Base-by-base conservation (phyloP, 1,140 invertebrate species). In the Drosophila subpulchrella region DNA sequence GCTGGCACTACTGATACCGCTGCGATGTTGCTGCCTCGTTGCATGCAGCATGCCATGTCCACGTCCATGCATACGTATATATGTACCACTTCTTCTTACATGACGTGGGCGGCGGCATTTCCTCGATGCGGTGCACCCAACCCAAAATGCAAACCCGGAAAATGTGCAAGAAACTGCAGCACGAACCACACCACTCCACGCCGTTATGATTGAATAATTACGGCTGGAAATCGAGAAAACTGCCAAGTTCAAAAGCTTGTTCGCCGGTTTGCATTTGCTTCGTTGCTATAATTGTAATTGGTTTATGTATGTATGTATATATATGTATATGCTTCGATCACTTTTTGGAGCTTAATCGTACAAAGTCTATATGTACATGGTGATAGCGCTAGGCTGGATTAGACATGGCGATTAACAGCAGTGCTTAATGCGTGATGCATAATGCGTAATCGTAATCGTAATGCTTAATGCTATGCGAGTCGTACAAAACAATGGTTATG, bases 61-160 rank as follows among this genome's bases (percentile, higher is more conserved):
- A 61, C 51, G 32, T 57, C 54, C 11, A 12, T 15, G 17, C 15
- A 2, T 39, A 6, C 12, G 12, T 39, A 11, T 39, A 11, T 39
- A 39, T 39, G 36, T 38, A 38, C 12, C 34, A 62, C 68, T 46
- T 44, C 36, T 57, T 58, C 54, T 42, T 56, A 58, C 39, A 63
- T 80, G 74, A 81, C 53, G 78, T 81, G 62, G 79, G 80, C 63
- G 78, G 56, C 30, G 46, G 44, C 56, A 48, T 71, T 82, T 82
- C 80, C 80, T 82, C 48, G 36, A 51, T 30, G 47, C 27, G 48
- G 24, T 34, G 48, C 38, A 24, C 34, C 50, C 30, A 42, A n/a
- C 39, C 42, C 41, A 13, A 41, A 57, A 39, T 27, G 54, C 15
- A 66, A 55, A 53, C 66, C 66, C 58, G 58, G 58, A 61, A 61